Percentiles rank a stretch among this genome's conserved stretches.
These are phyloP conservation scores for Neolamprologus variostigma DNA, from an alignment of 2,113 vertebrate species.

Conservation along the genomic window DNA sequence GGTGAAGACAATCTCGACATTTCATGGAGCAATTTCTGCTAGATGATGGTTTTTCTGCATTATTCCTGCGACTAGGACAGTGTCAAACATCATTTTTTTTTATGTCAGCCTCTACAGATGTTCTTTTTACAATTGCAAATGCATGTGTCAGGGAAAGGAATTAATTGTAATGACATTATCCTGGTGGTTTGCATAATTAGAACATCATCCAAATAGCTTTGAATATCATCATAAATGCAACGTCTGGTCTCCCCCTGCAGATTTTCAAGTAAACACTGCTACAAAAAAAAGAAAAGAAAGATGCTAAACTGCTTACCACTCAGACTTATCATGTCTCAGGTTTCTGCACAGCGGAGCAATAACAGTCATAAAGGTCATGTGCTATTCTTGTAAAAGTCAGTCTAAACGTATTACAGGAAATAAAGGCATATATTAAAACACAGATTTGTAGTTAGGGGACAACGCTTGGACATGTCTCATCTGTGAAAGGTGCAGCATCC, in stretches of 20 bases:
- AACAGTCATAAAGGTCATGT: not conserved
- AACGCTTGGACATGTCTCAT: not conserved
- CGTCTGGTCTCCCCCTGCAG: not conserved
- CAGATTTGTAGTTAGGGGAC: not conserved
- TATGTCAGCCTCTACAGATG: not conserved
- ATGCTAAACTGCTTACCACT: not conserved
- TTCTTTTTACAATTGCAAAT: not conserved
- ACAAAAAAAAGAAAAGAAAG: not conserved
- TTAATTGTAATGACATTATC: not conserved
- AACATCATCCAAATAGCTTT: not conserved
- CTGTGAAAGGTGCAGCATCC: not conserved
- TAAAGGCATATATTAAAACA: not conserved
- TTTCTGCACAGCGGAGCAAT: not conserved
- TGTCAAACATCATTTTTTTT: not conserved
- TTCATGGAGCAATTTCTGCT: not conserved
- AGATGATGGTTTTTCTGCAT: not conserved
- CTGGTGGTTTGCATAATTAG: not conserved
- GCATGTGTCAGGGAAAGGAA: not conserved
- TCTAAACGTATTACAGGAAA: not conserved
- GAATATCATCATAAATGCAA: not conserved
- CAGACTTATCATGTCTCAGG: not conserved
- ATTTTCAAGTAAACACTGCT: not conserved
- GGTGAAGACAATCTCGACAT: not conserved
- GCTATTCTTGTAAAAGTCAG: not conserved
- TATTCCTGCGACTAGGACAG: not conserved